Evolutionary conservation across 2,797 vertebrate genomes (phyloP).

Genomic region (Sebastes oblongus): DNA sequence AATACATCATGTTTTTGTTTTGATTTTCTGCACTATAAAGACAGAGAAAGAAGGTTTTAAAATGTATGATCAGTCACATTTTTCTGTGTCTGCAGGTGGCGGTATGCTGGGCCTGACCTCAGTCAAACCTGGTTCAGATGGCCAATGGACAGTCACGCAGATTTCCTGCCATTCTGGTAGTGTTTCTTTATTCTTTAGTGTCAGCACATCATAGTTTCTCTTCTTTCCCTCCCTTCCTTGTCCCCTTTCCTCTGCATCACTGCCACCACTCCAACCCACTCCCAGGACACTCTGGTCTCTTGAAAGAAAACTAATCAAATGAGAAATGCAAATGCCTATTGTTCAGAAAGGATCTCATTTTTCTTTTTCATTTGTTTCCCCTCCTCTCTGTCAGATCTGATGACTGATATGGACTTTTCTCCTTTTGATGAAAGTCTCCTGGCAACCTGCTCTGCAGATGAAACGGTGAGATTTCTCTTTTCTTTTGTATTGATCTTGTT

Average conservation of each 20-base stretch:
- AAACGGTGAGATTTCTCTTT: slow-evolving; percentile 81
- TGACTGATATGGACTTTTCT: slow-evolving; percentile 95
- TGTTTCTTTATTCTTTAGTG: neutral
- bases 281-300: neutral
- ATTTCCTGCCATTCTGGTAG: slow-evolving; percentile 93
- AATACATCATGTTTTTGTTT: neutral
- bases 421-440: slow-evolving; percentile 92
- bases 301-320: neutral
- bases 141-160: slow-evolving; percentile 82
- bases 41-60: neutral
- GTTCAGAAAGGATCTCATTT: slow-evolving; percentile 1
- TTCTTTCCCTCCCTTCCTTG: neutral
- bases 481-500: neutral
- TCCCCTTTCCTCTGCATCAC: neutral
- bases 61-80: neutral
- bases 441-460: slow-evolving; percentile 90
- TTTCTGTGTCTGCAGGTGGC: slow-evolving; percentile 80
- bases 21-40: neutral
- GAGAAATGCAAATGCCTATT: neutral
- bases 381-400: slow-evolving; percentile 80
- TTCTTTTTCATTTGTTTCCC: neutral
- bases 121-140: slow-evolving; percentile 79
- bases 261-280: neutral
- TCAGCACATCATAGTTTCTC: neutral
- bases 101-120: slow-evolving; percentile 86